These are phyloP conservation scores for Cyanocitta stelleri DNA, from an alignment of 2,113 vertebrate genomes.

Conservation along the genomic window DNA sequence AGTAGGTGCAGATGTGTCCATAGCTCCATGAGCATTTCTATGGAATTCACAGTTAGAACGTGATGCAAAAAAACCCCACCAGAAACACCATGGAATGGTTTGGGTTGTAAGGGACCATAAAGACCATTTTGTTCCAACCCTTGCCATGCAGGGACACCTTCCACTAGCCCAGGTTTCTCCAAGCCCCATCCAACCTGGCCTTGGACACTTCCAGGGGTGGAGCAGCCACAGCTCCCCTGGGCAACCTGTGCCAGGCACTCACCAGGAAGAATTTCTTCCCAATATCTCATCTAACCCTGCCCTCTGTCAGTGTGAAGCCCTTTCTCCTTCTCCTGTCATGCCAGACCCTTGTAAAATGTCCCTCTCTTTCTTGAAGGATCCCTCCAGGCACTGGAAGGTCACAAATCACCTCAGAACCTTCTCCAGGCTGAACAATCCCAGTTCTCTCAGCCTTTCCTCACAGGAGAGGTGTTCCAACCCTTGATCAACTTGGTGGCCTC, in stretches of 20 bases:
- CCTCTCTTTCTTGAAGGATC: neutral
- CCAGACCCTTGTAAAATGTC: neutral
- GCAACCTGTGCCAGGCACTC: neutral
- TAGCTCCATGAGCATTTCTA: accelerated
- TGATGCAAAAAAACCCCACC: neutral
- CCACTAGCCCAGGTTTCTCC: accelerated
- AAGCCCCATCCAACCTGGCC: accelerated
- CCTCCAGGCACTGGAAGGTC: neutral
- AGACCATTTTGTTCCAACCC: accelerated
- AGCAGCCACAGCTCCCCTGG: neutral
- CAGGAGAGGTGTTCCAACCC: neutral
- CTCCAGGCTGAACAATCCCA: neutral
- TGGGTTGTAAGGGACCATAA: neutral
- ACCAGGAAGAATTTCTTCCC: accelerated
- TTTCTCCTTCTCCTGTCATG: neutral
- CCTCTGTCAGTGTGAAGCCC: neutral
- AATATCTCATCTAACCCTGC: neutral
- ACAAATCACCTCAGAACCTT: neutral
- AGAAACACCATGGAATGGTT: neutral
- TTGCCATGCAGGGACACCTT: neutral
- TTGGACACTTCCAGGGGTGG: neutral
- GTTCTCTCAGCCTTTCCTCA: neutral
- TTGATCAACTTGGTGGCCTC: neutral
- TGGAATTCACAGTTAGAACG: neutral
- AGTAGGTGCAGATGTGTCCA: neutral